Evolutionary conservation across 2,888 invertebrate species (phyloP).

Genomic region (Rhagium mordax): DNA sequence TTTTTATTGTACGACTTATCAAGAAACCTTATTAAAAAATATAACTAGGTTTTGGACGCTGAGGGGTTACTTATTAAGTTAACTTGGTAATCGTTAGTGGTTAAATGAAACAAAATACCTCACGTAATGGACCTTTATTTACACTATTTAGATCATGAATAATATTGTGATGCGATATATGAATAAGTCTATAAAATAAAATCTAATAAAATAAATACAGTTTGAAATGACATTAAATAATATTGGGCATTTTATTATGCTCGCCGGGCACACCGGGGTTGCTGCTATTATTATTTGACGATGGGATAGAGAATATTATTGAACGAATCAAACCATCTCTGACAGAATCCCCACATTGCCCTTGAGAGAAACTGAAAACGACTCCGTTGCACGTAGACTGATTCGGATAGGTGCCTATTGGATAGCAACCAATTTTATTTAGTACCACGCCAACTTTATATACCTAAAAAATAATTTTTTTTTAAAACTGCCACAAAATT

Average conservation of each 20-base stretch:
- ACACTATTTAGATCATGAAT: constrained; percentile 24
- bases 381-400: constrained; percentile 81
- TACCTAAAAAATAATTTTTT: constrained; percentile 69
- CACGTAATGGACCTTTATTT: constrained; percentile 30
- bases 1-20: no score
- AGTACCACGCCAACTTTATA: constrained; percentile 88
- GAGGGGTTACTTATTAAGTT: no score
- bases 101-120: background rate
- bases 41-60: no score
- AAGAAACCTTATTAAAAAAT: no score
- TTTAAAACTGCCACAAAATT: background rate
- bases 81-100: background rate
- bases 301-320: constrained; percentile 79
- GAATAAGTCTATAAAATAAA: constrained; percentile 40
- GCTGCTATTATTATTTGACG: constrained; percentile 58
- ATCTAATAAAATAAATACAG: constrained; percentile 41
- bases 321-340: constrained; percentile 85
- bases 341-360: constrained; percentile 79
- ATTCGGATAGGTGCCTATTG: constrained; percentile 81
- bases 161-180: constrained; percentile 36
- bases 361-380: constrained; percentile 84
- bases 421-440: constrained; percentile 88
- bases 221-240: constrained; percentile 46
- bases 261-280: constrained; percentile 57
- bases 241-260: constrained; percentile 56